A percentile compares a stretch with the other conserved stretches of the same genome.
These are phyloP conservation scores for Drosophila recens DNA, from an alignment of 2,888 invertebrate genomes.

Conservation along the genomic window DNA sequence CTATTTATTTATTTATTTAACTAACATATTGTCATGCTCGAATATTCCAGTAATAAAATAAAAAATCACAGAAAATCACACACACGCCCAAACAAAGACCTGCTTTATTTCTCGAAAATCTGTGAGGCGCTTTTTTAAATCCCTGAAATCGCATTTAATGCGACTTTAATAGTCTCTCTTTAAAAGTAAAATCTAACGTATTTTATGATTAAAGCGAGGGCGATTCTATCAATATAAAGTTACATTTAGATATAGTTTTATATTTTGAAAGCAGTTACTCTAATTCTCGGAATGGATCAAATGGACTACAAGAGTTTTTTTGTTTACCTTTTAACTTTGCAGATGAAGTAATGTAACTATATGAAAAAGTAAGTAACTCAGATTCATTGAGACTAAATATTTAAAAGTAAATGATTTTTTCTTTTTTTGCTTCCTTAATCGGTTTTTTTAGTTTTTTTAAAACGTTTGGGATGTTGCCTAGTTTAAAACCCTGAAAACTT, in stretches of 20 bases:
- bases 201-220: constrained; percentile 11
- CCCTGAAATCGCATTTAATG: constrained; percentile 19
- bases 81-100: constrained; percentile 11
- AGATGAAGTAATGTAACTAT: too few species aligned
- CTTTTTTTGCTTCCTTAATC: not conserved
- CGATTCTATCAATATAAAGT: not conserved
- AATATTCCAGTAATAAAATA: constrained; percentile 44
- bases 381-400: too few species aligned
- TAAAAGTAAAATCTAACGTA: constrained; percentile 6
- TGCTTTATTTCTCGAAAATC: constrained; percentile 27
- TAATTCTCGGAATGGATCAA: not conserved
- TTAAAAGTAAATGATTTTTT: not conserved
- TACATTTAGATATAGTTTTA: not conserved
- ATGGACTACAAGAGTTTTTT: too few species aligned
- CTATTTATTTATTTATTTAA: constrained; percentile 77
- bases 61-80: constrained; percentile 54
- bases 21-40: constrained; percentile 75
- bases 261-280: not conserved
- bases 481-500: too few species aligned
- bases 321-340: too few species aligned
- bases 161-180: constrained; percentile 11
- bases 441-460: too few species aligned
- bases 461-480: too few species aligned
- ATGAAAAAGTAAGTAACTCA: too few species aligned
- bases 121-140: constrained; percentile 21